phyloP scores from a whole-genome alignment of 2,113 vertebrate genomes.

The Otolemur garnettii region DNA sequence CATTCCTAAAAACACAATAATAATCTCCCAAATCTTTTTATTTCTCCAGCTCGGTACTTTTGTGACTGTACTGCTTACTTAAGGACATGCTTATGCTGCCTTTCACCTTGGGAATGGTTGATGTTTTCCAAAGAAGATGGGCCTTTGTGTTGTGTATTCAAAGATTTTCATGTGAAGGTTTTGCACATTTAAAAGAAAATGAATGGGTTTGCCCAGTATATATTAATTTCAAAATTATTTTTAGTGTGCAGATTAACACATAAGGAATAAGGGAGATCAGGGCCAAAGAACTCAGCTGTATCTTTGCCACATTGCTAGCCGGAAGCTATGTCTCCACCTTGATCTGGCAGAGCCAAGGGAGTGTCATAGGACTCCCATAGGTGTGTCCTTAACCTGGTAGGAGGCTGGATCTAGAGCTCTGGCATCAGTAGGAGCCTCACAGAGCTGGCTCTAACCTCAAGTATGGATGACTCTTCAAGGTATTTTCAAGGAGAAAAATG shows the following conservation, averaged over 20 bases:
- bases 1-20: constrained; percentile 45
- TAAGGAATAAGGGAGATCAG: neutral
- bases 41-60: neutral
- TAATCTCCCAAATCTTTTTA: constrained; percentile 61
- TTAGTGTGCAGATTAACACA: neutral
- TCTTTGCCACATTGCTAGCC: no score
- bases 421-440: neutral
- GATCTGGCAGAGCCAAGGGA: neutral
- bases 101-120: neutral
- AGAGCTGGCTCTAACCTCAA: neutral
- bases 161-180: neutral
- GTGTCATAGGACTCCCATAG: neutral
- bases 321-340: neutral
- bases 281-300: neutral
- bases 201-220: constrained; percentile 24
- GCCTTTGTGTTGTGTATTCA: neutral
- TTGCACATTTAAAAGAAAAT: constrained; percentile 26
- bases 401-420: neutral
- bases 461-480: no score
- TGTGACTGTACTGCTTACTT: neutral
- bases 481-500: neutral
- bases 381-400: neutral
- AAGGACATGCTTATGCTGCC: constrained; percentile 10
- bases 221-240: constrained; percentile 49
- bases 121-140: neutral